Evolutionary conservation across 2,797 vertebrate genomes (phyloP), one percentile per base, ranked within the genome.

Genomic region (Melanotaenia boesemani): DNA sequence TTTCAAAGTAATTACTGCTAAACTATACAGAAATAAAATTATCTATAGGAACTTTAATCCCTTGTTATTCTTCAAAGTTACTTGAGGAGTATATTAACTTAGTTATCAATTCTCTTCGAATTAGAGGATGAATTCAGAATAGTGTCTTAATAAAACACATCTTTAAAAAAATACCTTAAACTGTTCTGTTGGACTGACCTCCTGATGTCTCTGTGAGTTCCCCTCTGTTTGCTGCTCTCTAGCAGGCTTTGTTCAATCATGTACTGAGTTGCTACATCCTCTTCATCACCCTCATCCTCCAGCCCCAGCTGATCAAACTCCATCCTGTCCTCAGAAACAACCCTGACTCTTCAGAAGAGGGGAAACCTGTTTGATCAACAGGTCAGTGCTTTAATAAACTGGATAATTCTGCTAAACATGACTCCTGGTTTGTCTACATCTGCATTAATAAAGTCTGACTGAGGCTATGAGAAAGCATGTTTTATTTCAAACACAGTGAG

Each of bases 211-310:
- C 12, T 39, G 20, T 8, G 48, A 0, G 1, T 5, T 28, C 85
- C 88, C 37, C 30, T 87, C 56, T 37, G 92, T 63, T 91, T 94
- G 80, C 66, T 91, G 62, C 74, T 78, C 15, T 95, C 95, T 74
- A 91, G 86, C 70, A 98, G 90, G 81, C 97, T 98, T 88, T 96
- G 95, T 16, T 97, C 94, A 67, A 99, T 97, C 89, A 95, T 93
- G 76, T 72, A 88, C 76, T 99, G 98, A 52, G 89, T 89, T 1
- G 77, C 88, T 54, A 93, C 91, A 62, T 97, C 96, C 1, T 95
- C 91, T 0, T 96, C 85, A 69, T 83, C 90, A 1, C 95, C 86
- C 0, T 87, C 90, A 3, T 85, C 93, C 16, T 95, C 95, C 16
- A 83, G 61, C 1, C 84, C 50, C 26, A 70, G 16, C 5, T n/a